Evolutionary conservation across 2,797 vertebrate species (phyloP).

Genomic region (Sebastes matsubarae): DNA sequence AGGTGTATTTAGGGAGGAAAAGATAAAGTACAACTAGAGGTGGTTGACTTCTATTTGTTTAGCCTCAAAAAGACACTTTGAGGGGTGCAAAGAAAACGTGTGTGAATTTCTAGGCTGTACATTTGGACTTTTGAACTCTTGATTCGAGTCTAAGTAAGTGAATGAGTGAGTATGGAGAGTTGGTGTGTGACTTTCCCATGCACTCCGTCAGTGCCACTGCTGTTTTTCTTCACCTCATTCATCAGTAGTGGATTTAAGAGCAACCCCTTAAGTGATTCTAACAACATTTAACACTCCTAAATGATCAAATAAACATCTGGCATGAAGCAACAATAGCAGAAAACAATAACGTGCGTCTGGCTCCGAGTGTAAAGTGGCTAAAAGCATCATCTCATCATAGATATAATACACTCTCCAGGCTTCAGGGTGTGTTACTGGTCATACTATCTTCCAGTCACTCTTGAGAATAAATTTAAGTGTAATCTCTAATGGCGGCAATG

Average conservation of each 20-base stretch:
- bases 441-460: neutral
- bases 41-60: neutral
- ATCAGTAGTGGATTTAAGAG: conserved; percentile 12
- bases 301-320: neutral
- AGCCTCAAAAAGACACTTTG: conserved; percentile 5
- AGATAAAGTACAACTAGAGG: neutral
- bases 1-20: neutral
- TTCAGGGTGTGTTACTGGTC: neutral
- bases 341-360: neutral
- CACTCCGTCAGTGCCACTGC: neutral
- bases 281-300: neutral
- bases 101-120: neutral
- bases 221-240: conserved; percentile 5
- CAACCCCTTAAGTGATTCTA: conserved; percentile 8
- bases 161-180: neutral
- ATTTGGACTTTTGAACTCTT: conserved; percentile 1
- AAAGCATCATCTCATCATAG: neutral
- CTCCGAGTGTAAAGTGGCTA: neutral
- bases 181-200: neutral
- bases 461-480: neutral
- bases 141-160: neutral
- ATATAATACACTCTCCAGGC: neutral
- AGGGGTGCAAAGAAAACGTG: neutral
- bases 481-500: neutral
- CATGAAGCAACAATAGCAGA: neutral